Conservation (phyloP, 2,888 invertebrate genomes). For the Lacanobia oleracea region DNA sequence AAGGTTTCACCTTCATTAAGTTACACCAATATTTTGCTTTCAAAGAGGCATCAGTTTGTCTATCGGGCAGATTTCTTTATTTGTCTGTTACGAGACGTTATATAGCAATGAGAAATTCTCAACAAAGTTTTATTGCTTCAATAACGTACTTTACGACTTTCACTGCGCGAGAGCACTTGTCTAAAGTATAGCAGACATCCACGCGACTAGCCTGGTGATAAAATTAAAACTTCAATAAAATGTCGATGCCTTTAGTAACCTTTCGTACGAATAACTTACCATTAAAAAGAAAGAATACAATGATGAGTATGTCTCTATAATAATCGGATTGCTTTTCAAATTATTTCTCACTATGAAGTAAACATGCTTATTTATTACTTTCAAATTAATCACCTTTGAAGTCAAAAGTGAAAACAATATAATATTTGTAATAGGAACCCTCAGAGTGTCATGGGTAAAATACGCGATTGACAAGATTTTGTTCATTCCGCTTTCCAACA, state of each 20-base stretch:
- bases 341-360: constrained; percentile 49
- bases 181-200: constrained; percentile 75
- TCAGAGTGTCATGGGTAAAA: constrained; percentile 3
- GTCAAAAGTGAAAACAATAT: constrained; percentile 18
- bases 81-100: constrained; percentile 77
- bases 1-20: constrained; percentile 71
- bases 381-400: constrained; percentile 54
- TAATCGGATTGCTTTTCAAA: constrained; percentile 69
- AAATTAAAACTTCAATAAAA: constrained; percentile 69
- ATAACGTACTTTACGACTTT: constrained; percentile 85
- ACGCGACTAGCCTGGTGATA: constrained; percentile 62
- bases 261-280: constrained; percentile 32
- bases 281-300: constrained; percentile 35
- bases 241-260: constrained; percentile 23
- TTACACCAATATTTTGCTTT: constrained; percentile 74
- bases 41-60: constrained; percentile 68
- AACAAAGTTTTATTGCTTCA: constrained; percentile 86
- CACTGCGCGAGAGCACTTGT: constrained; percentile 82
- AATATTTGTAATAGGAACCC: not conserved
- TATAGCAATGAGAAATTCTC: constrained; percentile 83
- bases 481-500: constrained; percentile 78
- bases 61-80: constrained; percentile 72
- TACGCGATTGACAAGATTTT: constrained; percentile 38
- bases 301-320: constrained; percentile 53
- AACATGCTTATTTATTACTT: constrained; percentile 60